Evolutionary conservation across 2,888 invertebrate genomes (phyloP).

Genomic region (Netelia inedita): DNA sequence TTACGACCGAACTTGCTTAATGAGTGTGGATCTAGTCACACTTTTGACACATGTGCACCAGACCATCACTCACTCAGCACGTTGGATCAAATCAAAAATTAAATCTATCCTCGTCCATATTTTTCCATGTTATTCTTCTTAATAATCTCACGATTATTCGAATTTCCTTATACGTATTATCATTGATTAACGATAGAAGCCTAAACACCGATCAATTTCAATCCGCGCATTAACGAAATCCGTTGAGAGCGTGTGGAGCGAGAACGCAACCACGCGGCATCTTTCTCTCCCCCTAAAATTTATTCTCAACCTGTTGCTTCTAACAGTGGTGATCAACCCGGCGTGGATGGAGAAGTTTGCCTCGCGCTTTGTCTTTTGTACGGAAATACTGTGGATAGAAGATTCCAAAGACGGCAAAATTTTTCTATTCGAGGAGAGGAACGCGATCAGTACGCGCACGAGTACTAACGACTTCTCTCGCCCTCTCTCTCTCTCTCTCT

Average conservation of each 20-base stretch:
- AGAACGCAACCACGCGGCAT: constrained; percentile 19
- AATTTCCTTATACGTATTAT: neutral
- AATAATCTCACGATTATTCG: no score
- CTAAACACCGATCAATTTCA: neutral
- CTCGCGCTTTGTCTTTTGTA: constrained; percentile 48
- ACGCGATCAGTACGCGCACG: constrained; percentile 46
- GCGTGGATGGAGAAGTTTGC: constrained; percentile 1
- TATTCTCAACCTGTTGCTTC: constrained; percentile 66
- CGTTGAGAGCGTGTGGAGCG: neutral
- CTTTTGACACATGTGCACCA: constrained; percentile 88
- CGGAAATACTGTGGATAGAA: constrained; percentile 15
- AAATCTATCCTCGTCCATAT: constrained; percentile 12
- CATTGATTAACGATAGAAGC: constrained; percentile 33
- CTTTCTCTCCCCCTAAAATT: constrained; percentile 22
- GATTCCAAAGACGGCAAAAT: constrained; percentile 35
- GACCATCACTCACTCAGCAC: constrained; percentile 91
- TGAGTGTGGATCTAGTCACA: constrained; percentile 97
- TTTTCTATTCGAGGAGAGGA: constrained; percentile 15
- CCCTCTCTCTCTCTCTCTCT: constrained; percentile 29
- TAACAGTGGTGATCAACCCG: constrained; percentile 36
- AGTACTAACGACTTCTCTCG: constrained; percentile 26
- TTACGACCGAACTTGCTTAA: constrained; percentile 87
- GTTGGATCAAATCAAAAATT: constrained; percentile 71
- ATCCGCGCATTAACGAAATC: constrained; percentile 19
- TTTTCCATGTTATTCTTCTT: constrained; percentile 18